Evolutionary conservation across 2,797 vertebrate species (phyloP).

Genomic region (Channa striata): DNA sequence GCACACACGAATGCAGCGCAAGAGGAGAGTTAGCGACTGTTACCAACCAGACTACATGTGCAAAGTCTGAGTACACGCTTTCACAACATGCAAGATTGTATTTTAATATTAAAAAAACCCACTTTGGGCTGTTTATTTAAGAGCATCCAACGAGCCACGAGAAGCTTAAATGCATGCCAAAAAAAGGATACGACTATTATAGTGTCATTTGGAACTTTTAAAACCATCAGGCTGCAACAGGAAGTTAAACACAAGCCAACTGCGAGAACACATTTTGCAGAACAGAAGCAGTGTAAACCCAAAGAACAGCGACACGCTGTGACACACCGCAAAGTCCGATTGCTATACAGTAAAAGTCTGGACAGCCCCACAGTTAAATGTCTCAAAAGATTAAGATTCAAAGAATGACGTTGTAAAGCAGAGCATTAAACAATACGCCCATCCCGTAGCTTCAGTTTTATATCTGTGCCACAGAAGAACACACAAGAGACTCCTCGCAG

Average conservation of each 20-base stretch:
- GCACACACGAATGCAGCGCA: not conserved
- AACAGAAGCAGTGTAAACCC: constrained; percentile 4
- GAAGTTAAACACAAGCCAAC: not conserved
- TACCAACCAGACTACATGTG: not conserved
- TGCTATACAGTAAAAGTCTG: constrained; percentile 37
- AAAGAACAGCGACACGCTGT: not conserved
- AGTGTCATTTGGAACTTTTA: constrained; percentile 7
- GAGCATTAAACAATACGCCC: constrained; percentile 50
- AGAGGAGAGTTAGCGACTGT: not conserved
- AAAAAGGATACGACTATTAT: not conserved
- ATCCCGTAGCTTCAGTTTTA: constrained; percentile 34
- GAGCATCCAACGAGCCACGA: not conserved
- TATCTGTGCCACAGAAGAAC: constrained; percentile 27
- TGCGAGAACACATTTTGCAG: constrained; percentile 26
- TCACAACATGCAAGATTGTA: constrained; percentile 2
- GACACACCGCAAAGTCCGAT: constrained; percentile 22
- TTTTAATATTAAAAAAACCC: constrained; percentile 9
- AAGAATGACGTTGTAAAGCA: constrained; percentile 54
- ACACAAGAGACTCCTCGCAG: constrained; percentile 46
- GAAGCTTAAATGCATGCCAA: not conserved
- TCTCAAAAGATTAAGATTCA: constrained; percentile 47
- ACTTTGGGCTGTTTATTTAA: not conserved
- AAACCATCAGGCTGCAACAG: not conserved
- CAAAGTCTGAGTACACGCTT: not conserved
- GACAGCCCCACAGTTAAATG: constrained; percentile 16